A percentile compares a stretch with the other conserved stretches of the same genome.
These are phyloP conservation scores for Ammospiza nelsoni DNA, from an alignment of 2,113 vertebrate genomes.

Conservation along the genomic window DNA sequence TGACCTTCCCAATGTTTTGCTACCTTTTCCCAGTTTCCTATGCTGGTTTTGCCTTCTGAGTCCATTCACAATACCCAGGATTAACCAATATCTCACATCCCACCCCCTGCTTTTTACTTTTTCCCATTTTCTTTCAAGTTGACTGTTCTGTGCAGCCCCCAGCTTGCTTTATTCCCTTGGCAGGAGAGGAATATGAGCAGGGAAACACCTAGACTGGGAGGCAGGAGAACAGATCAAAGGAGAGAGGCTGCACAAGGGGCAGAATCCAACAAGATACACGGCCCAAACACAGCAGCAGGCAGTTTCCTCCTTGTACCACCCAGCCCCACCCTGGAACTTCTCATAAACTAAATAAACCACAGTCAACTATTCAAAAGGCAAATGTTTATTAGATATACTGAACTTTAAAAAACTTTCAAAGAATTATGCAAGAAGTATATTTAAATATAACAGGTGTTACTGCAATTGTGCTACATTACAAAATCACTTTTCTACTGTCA, in stretches of 20 bases:
- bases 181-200: background rate
- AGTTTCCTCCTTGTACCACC: background rate
- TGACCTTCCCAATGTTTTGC: background rate
- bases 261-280: background rate
- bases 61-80: background rate
- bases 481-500: constrained; percentile 32
- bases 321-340: background rate
- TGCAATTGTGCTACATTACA: constrained; percentile 53
- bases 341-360: constrained; percentile 26
- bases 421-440: constrained; percentile 70
- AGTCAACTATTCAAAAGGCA: constrained; percentile 68
- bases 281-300: background rate
- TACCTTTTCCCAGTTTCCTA: background rate
- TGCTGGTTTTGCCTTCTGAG: background rate
- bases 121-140: background rate
- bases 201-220: background rate
- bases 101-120: background rate
- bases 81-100: background rate
- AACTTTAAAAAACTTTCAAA: constrained; percentile 61
- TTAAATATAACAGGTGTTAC: constrained; percentile 69
- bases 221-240: background rate
- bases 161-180: background rate
- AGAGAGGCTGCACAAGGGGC: background rate
- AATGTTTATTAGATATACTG: constrained; percentile 74
- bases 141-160: background rate